Percentiles rank a stretch among this genome's conserved stretches.
These are phyloP conservation scores for Panagrolaimus sp. DNA, from an alignment of 1,140 invertebrate genomes.

Conservation along the genomic window DNA sequence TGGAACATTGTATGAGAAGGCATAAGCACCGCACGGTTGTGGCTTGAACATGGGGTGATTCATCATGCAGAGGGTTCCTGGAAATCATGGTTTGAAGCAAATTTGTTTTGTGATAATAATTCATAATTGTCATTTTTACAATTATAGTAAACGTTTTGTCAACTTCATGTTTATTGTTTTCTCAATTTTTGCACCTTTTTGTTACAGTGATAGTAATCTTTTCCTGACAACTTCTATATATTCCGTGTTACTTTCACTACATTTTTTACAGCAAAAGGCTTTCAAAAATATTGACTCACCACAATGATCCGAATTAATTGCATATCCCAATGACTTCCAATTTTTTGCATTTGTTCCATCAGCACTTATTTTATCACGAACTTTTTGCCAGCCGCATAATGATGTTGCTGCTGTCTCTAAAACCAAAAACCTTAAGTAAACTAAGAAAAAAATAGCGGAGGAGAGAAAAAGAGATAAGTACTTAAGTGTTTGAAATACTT, in stretches of 20 bases:
- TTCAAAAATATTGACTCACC: not conserved
- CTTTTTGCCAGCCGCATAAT: not conserved
- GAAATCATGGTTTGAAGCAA: not conserved
- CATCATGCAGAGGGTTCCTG: conserved; percentile 1
- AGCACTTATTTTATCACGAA: not conserved
- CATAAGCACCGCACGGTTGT: not conserved
- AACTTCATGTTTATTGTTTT: no score
- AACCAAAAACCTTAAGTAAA: not conserved
- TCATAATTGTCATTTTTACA: no score
- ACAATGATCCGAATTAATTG: conserved; percentile 13
- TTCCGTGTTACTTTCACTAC: no score
- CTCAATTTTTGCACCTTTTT: no score
- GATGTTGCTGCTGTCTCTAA: not conserved
- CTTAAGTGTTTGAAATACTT: no score
- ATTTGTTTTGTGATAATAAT: no score
- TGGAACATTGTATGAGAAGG: not conserved
- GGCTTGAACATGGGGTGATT: conserved; percentile 14
- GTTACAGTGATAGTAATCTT: no score
- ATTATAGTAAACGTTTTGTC: no score
- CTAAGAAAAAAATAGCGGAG: no score
- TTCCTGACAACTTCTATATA: no score
- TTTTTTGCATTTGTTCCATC: not conserved
- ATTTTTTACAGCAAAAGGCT: no score
- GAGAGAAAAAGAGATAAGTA: no score
- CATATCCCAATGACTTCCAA: not conserved